Base-by-base conservation (phyloP, 1,140 invertebrate species). In the Goniozus legneri region DNA sequence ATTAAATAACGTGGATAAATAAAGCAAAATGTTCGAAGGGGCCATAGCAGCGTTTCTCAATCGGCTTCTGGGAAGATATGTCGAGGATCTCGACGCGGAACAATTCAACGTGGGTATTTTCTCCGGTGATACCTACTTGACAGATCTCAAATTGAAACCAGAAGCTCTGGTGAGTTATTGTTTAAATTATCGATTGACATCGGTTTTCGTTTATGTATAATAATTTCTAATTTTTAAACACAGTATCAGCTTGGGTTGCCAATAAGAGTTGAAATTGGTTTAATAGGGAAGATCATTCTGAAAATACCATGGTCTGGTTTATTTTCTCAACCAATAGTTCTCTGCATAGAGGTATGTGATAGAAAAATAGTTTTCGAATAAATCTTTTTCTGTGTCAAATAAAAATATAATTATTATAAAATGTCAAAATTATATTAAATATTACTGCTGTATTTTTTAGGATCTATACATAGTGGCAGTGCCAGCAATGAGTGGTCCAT, bases 91-190 rank as follows among this genome's bases (percentile, higher is more conserved):
- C 36, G 87, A 91, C 62, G 86, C 86, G 3, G 87, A 89, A 73
- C 86, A 89, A 62, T 79, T 92, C 14, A 89, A 89, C 63, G 81
- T 90, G 34, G 87, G 88, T 51, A 88, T 92, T 47, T 88, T 91
- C 64, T 86, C 84, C 41, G 89, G 89, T 52, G 81, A 87, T 56
- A 86, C 89, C 8, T 85, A 86, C 61, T 77, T 92, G 12, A 84
- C 79, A 18, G 86, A 91, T 64, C 73, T 91, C 13, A 86, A 85
- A 68, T 73, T 92, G 7, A 87, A 87, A 69, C 83, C 87, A 20
- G 88, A 91, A 72, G 88, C 88, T 49, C 63, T 92, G 79, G 88
- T 91, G 77, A 78, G 81, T 33, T 35, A 1, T n/a, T n/a, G n/a
- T n/a, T n/a, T n/a, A n/a, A n/a, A n/a, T n/a, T n/a, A n/a, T n/a